A percentile compares a stretch with the other conserved stretches of the same genome.
phyloP scores from a whole-genome alignment of 2,888 invertebrate species.

The Chironomus riparius region DNA sequence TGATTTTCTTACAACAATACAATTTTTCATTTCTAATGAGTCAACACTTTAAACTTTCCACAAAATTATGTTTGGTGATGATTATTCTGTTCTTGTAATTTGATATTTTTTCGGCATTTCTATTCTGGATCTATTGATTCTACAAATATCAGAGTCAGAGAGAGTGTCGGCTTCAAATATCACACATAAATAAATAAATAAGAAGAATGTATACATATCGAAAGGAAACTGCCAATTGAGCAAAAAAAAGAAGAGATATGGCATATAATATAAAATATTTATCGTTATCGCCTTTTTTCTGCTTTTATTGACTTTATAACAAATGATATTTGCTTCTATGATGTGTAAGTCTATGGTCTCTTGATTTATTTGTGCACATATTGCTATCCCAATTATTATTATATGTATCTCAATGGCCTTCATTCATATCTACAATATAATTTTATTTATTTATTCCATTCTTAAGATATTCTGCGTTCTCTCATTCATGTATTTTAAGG shows the following conservation, averaged over 20 bases:
- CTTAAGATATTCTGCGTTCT: background rate
- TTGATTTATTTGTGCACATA: conserved; percentile 19
- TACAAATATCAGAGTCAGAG: background rate
- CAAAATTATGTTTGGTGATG: background rate
- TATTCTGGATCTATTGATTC: too few relatives aligned
- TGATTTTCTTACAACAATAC: too few relatives aligned
- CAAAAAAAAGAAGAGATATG: background rate
- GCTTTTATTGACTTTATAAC: conserved; percentile 19
- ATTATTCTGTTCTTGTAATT: background rate
- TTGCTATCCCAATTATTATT: conserved; percentile 10
- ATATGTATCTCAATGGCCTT: background rate
- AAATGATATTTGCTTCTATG: conserved; percentile 9
- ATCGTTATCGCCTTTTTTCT: conserved; percentile 11
- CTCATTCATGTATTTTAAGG: background rate
- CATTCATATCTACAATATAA: background rate
- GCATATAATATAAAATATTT: conserved; percentile 7
- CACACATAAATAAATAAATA: background rate
- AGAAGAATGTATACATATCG: background rate
- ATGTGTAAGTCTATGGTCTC: background rate
- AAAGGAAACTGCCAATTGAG: conserved; percentile 11
- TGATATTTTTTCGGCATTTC: background rate
- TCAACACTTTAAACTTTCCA: too few relatives aligned
- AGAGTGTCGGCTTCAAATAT: background rate
- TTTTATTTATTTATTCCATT: background rate
- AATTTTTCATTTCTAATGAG: too few relatives aligned